Percentiles rank a stretch among this genome's conserved stretches.
Evolutionary conservation across 2,888 invertebrate species (phyloP).

Genomic region (Pandemis corylana): DNA sequence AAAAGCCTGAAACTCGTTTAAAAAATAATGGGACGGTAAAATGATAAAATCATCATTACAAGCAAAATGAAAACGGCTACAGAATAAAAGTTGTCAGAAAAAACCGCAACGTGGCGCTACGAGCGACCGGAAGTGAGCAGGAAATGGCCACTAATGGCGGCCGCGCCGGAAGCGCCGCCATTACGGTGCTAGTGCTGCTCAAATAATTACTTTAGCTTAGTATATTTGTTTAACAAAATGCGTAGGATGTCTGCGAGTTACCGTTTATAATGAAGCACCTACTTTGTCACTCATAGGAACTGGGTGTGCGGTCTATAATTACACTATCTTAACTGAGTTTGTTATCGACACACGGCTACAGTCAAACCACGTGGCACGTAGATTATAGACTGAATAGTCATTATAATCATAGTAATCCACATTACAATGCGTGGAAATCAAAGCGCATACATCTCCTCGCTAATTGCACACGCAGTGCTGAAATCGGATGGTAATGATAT

Average conservation of each 20-base stretch:
- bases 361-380: too few relatives aligned
- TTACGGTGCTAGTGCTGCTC: constrained; percentile 78
- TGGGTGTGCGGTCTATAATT: background rate
- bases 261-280: constrained; percentile 9
- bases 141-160: constrained; percentile 83
- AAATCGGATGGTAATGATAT: too few relatives aligned
- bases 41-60: constrained; percentile 54
- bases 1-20: constrained; percentile 43
- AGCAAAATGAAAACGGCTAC: constrained; percentile 40
- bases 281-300: background rate
- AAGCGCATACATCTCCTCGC: too few relatives aligned
- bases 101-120: constrained; percentile 59
- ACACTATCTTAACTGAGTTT: background rate
- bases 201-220: constrained; percentile 74
- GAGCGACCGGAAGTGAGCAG: constrained; percentile 72
- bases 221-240: constrained; percentile 41
- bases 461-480: too few relatives aligned
- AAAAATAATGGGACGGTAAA: constrained; percentile 46
- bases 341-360: background rate
- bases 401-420: too few relatives aligned
- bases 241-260: constrained; percentile 24
- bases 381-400: background rate
- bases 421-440: too few relatives aligned
- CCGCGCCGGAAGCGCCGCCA: constrained; percentile 77
- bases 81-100: constrained; percentile 45